phyloP scores from a whole-genome alignment of 2,113 vertebrate species.

The Sinocyclocheilus grahami region DNA sequence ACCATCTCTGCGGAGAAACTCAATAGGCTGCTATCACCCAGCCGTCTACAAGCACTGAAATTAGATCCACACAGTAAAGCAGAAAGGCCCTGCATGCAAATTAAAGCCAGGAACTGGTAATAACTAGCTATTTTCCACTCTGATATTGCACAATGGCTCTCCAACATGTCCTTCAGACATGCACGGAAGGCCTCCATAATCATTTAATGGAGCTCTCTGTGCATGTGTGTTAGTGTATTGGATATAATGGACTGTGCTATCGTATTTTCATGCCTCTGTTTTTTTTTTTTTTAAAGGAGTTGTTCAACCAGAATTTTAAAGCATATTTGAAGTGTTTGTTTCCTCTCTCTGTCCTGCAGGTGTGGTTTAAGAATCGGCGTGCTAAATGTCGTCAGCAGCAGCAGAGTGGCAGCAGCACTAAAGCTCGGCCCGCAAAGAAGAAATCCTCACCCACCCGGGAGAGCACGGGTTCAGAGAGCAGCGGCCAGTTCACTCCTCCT shows the following conservation, averaged over 20 bases:
- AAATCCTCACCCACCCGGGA: constrained; percentile 91
- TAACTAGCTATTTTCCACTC: constrained; percentile 72
- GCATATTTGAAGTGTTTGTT: background rate
- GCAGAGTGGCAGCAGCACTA: constrained; percentile 87
- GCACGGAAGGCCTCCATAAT: constrained; percentile 52
- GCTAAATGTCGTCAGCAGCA: constrained; percentile 91
- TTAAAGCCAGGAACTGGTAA: constrained; percentile 72
- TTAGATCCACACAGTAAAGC: constrained; percentile 67
- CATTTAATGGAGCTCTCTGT: constrained; percentile 47
- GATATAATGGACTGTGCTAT: constrained; percentile 1
- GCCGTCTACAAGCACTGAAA: constrained; percentile 75
- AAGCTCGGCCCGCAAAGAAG: constrained; percentile 93
- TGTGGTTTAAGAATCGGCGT: constrained; percentile 96
- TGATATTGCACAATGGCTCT: constrained; percentile 54
- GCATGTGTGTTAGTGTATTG: constrained; percentile 22
- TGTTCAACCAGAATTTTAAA: constrained; percentile 11
- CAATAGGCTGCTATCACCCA: constrained; percentile 76
- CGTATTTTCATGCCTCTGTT: background rate
- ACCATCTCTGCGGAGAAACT: constrained; percentile 75
- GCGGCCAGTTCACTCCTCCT: constrained; percentile 95
- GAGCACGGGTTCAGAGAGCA: constrained; percentile 95
- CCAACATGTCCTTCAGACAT: constrained; percentile 68
- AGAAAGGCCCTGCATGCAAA: constrained; percentile 71
- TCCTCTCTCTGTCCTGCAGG: constrained; percentile 70
- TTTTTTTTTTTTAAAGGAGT: constrained; percentile 19